Conservation (phyloP, 2,888 invertebrate genomes). For the Deroplatys truncata region DNA sequence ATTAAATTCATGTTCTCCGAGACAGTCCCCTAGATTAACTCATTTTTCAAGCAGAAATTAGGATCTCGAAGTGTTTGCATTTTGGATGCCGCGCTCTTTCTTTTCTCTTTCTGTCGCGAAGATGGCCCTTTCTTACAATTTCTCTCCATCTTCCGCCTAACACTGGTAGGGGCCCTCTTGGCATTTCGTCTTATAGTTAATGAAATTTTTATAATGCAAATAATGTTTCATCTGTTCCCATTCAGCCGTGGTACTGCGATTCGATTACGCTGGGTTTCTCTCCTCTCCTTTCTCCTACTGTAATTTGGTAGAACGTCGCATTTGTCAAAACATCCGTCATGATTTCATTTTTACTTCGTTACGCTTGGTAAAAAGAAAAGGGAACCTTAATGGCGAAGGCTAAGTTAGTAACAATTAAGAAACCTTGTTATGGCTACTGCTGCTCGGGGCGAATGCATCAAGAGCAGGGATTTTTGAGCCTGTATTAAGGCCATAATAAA, state of each 20-base stretch:
- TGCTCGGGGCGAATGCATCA: background rate
- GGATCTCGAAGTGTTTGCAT: slow-evolving; percentile 26
- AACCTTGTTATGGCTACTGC: background rate
- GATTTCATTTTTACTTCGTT: background rate
- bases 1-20: slow-evolving; percentile 27
- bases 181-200: slow-evolving; percentile 10
- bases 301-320: background rate
- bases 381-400: background rate
- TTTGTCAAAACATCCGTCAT: slow-evolving; percentile 4
- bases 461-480: too few species aligned
- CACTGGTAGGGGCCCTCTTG: background rate
- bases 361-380: background rate
- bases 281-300: background rate
- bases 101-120: background rate
- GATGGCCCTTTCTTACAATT: background rate
- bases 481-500: too few species aligned
- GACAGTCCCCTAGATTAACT: slow-evolving; percentile 29
- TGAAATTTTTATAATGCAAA: slow-evolving; percentile 25
- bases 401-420: background rate
- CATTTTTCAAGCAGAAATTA: slow-evolving; percentile 31
- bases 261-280: background rate
- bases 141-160: background rate
- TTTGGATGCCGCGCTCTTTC: slow-evolving; percentile 20
- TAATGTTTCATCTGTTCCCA: slow-evolving; percentile 14
- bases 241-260: background rate